These are phyloP conservation scores for Prunella himalayana DNA, from an alignment of 2,113 vertebrate genomes.

Conservation along the genomic window DNA sequence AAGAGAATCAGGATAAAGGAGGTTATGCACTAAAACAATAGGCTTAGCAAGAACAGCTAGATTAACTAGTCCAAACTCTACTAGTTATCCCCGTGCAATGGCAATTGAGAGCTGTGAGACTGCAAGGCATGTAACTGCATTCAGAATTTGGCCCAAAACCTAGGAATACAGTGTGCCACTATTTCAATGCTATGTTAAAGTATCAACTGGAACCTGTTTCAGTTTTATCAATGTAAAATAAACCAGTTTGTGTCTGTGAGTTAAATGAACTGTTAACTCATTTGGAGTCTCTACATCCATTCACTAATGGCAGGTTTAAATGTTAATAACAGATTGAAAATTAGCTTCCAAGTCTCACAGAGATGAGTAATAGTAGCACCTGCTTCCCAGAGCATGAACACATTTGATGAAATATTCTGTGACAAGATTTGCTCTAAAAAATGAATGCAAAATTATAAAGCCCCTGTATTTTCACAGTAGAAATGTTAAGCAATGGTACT, in stretches of 20 bases:
- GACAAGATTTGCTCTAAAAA: not conserved
- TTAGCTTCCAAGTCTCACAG: not conserved
- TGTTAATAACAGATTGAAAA: not conserved
- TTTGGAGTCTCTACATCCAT: not conserved
- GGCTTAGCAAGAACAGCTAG: not conserved
- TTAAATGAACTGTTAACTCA: not conserved
- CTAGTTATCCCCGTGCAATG: constrained; percentile 59
- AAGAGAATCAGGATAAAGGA: constrained; percentile 39
- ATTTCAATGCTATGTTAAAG: not conserved
- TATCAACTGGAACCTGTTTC: not conserved
- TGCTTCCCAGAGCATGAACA: constrained; percentile 46
- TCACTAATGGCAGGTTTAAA: not conserved
- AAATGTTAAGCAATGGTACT: constrained; percentile 43
- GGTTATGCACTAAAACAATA: constrained; percentile 12
- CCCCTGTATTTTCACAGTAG: not conserved
- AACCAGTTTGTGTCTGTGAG: not conserved
- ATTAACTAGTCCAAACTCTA: constrained; percentile 23
- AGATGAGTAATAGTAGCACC: constrained; percentile 32
- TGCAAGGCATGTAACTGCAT: not conserved
- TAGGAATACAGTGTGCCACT: constrained; percentile 55
- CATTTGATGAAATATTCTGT: not conserved
- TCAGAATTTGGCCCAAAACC: not conserved
- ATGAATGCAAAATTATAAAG: not conserved
- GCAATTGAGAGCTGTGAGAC: not conserved
- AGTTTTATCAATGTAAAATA: not conserved